These are phyloP conservation scores for Nothocercus nigrocapillus DNA, from an alignment of 2,113 vertebrate genomes.

Conservation along the genomic window DNA sequence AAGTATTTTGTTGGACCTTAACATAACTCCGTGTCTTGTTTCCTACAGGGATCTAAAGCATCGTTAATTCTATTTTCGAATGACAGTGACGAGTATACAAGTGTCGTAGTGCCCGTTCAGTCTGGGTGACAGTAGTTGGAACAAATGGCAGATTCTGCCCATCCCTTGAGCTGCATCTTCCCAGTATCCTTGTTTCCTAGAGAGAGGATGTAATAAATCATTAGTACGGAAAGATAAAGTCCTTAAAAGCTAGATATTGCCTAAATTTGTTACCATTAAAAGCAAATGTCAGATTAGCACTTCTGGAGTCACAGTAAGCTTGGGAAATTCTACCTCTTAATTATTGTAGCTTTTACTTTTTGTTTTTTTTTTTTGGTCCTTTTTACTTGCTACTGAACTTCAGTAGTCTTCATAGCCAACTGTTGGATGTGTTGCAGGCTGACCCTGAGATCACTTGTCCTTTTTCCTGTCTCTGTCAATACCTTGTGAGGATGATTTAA, in stretches of 20 bases:
- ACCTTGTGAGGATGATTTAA: background rate
- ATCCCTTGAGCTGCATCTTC: background rate
- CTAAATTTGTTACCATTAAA: background rate
- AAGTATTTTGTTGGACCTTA: background rate
- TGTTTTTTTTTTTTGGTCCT: background rate
- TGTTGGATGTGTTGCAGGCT: background rate
- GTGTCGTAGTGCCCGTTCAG: fast-evolving
- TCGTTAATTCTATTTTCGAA: background rate
- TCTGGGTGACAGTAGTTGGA: background rate
- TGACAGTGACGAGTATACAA: background rate
- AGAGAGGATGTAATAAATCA: background rate
- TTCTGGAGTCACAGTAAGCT: background rate
- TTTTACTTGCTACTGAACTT: background rate
- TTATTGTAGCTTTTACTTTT: background rate
- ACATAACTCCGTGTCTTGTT: background rate
- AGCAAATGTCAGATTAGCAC: background rate
- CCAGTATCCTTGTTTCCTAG: background rate
- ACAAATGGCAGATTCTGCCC: background rate
- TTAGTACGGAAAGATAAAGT: background rate
- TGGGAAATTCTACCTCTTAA: background rate
- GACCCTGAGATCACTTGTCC: background rate
- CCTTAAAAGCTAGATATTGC: background rate
- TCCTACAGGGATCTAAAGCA: background rate
- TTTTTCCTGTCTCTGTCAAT: background rate
- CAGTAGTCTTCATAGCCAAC: background rate